These are phyloP conservation scores for Urechis unicinctus DNA, from an alignment of 2,888 invertebrate genomes.

Conservation along the genomic window DNA sequence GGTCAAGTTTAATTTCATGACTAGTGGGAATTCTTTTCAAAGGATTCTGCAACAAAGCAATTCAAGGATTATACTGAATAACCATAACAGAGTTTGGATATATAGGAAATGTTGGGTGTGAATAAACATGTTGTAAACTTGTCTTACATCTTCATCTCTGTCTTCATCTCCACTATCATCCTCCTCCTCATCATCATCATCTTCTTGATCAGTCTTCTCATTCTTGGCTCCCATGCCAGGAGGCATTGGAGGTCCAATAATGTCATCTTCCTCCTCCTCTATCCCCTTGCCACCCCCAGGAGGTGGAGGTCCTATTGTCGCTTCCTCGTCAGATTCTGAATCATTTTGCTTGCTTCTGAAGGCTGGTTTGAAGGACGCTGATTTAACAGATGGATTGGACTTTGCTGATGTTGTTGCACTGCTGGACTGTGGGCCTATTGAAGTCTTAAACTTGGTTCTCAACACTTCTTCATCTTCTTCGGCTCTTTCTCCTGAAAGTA, in stretches of 20 bases:
- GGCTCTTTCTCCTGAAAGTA: background rate
- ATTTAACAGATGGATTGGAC: background rate
- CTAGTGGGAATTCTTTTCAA: slow-evolving; percentile 52
- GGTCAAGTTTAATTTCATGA: slow-evolving; percentile 70
- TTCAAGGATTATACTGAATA: no score
- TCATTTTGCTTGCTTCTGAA: background rate
- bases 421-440: no score
- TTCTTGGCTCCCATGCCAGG: background rate
- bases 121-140: background rate
- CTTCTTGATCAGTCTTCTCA: background rate
- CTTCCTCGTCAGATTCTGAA: background rate
- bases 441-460: no score
- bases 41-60: slow-evolving; percentile 41
- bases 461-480: slow-evolving; percentile 1
- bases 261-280: slow-evolving; percentile 16
- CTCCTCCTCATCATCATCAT: slow-evolving; percentile 9
- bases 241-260: slow-evolving; percentile 26
- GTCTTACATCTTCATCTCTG: slow-evolving; percentile 17
- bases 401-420: no score
- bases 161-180: slow-evolving; percentile 33
- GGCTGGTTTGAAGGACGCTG: background rate
- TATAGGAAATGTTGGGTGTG: background rate
- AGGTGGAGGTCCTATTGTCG: background rate
- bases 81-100: background rate
- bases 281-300: background rate